phyloP scores from a whole-genome alignment of 2,797 vertebrate genomes.

The Streptopelia turtur region DNA sequence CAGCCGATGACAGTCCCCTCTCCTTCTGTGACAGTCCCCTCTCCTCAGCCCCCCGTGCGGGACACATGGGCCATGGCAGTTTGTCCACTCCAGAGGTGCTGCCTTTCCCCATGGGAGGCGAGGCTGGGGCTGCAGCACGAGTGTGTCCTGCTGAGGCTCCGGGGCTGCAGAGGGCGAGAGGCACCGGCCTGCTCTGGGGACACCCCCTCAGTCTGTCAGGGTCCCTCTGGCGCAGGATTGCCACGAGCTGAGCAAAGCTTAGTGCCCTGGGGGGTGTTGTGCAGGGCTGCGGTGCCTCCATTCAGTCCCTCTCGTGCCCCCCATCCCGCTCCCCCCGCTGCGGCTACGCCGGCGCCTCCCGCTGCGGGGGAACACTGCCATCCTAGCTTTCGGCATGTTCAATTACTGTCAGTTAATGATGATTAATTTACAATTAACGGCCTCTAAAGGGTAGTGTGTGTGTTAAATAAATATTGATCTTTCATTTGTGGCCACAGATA shows the following conservation, averaged over 20 bases:
- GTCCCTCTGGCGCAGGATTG: rapidly evolving
- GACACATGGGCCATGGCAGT: rapidly evolving
- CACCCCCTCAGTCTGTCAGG: too few species aligned
- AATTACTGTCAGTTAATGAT: conserved; percentile 69
- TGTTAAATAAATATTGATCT: conserved; percentile 69
- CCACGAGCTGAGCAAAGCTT: background rate
- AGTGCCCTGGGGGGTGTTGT: background rate
- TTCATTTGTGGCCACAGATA: conserved; percentile 55
- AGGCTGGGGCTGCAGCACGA: background rate
- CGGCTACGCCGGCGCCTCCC: background rate
- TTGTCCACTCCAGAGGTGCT: background rate
- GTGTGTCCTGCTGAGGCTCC: rapidly evolving
- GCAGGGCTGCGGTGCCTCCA: too few species aligned
- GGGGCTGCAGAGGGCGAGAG: background rate
- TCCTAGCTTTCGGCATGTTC: conserved; percentile 14
- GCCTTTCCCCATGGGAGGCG: background rate
- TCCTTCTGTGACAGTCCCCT: background rate
- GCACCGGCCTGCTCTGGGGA: background rate
- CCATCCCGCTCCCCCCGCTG: rapidly evolving
- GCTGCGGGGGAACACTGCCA: background rate
- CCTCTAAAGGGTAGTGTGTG: conserved; percentile 58
- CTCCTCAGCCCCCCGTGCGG: background rate
- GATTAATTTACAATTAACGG: conserved; percentile 68
- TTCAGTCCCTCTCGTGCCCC: too few species aligned
- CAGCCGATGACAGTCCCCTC: rapidly evolving